These are phyloP conservation scores for Archips crataeganus DNA, from an alignment of 2,888 invertebrate genomes.

Conservation along the genomic window DNA sequence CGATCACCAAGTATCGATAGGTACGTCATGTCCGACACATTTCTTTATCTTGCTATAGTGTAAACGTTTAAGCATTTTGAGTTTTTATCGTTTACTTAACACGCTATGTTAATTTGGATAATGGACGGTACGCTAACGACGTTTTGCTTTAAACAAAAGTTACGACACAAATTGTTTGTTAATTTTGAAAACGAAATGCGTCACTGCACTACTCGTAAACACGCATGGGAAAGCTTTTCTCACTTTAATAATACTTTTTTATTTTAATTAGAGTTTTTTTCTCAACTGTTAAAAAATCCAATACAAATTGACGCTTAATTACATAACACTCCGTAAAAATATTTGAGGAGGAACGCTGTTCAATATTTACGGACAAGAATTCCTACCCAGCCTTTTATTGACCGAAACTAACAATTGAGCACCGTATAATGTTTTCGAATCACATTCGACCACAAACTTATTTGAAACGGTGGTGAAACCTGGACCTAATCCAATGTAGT, in stretches of 20 bases:
- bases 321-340: slow-evolving; percentile 27
- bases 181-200: slow-evolving; percentile 22
- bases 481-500: slow-evolving; percentile 7
- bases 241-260: background rate
- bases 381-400: slow-evolving; percentile 34
- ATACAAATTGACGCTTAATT: slow-evolving; percentile 37
- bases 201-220: background rate
- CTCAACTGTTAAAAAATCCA: slow-evolving; percentile 27
- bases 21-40: slow-evolving; percentile 57
- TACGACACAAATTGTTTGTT: slow-evolving; percentile 43
- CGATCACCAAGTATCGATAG: slow-evolving; percentile 54
- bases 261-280: background rate
- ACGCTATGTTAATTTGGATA: slow-evolving; percentile 50
- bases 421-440: slow-evolving; percentile 11
- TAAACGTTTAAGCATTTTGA: slow-evolving; percentile 50
- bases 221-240: slow-evolving; percentile 27
- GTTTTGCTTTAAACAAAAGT: slow-evolving; percentile 47
- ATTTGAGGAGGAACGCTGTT: slow-evolving; percentile 26
- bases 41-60: slow-evolving; percentile 58
- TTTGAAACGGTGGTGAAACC: slow-evolving; percentile 14
- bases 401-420: slow-evolving; percentile 3
- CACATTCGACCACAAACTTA: slow-evolving; percentile 4
- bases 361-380: slow-evolving; percentile 38
- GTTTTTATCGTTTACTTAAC: slow-evolving; percentile 51
- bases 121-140: slow-evolving; percentile 48